phyloP scores from a whole-genome alignment of 2,888 invertebrate genomes.

The Amphipoea lucens region DNA sequence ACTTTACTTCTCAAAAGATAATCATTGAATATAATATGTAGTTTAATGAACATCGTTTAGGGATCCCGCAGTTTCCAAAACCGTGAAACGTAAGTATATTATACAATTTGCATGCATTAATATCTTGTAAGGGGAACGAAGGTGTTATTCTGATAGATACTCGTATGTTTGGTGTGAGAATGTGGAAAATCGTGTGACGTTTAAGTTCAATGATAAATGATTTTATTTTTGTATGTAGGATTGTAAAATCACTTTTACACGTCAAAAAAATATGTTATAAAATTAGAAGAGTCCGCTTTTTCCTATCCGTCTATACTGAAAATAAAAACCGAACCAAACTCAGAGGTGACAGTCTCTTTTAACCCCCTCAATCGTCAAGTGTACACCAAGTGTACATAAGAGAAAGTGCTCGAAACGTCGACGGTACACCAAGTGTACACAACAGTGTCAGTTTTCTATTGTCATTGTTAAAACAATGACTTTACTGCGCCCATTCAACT shows the following conservation, averaged over 20 bases:
- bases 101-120: slow-evolving; percentile 65
- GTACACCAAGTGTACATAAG: too few species aligned
- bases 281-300: neutral
- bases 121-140: slow-evolving; percentile 36
- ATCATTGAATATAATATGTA: slow-evolving; percentile 55
- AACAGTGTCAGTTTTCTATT: too few species aligned
- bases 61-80: slow-evolving; percentile 50
- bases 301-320: neutral
- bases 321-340: neutral
- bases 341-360: too few species aligned
- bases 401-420: too few species aligned
- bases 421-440: too few species aligned
- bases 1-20: slow-evolving; percentile 41
- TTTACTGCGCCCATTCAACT: too few species aligned
- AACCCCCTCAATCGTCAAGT: too few species aligned
- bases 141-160: slow-evolving; percentile 55
- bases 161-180: slow-evolving; percentile 2
- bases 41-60: slow-evolving; percentile 62
- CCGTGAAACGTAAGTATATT: slow-evolving; percentile 56
- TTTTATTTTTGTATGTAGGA: neutral
- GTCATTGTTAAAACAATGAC: too few species aligned
- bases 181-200: neutral
- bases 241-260: neutral
- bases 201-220: neutral
- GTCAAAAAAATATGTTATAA: neutral